Conservation (phyloP, 2,888 invertebrate genomes). For the Tholera decimalis region DNA sequence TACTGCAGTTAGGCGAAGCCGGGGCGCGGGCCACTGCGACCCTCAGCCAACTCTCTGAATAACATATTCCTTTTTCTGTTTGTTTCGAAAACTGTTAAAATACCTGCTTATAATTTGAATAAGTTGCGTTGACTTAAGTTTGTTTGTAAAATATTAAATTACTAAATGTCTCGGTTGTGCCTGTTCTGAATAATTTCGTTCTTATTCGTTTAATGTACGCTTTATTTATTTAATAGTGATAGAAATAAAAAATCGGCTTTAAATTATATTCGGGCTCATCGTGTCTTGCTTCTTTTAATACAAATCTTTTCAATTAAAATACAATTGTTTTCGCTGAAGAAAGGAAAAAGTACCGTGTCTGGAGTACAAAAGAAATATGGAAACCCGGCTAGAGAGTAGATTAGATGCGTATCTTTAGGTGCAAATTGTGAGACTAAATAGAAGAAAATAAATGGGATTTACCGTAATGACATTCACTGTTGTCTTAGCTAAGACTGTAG, state of each 20-base stretch:
- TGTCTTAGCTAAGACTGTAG: conserved; percentile 14
- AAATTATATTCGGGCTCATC: conserved; percentile 6
- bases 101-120: conserved; percentile 51
- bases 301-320: conserved; percentile 44
- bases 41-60: conserved; percentile 40
- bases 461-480: conserved; percentile 33
- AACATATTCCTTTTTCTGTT: conserved; percentile 42
- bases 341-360: conserved; percentile 28
- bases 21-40: conserved; percentile 40
- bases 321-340: conserved; percentile 36
- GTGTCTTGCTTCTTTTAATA: conserved; percentile 5
- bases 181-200: conserved; percentile 44
- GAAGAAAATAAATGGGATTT: conserved; percentile 34
- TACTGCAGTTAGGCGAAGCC: conserved; percentile 78
- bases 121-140: conserved; percentile 33
- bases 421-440: conserved; percentile 56
- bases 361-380: conserved; percentile 52
- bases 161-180: conserved; percentile 30
- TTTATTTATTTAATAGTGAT: conserved; percentile 20
- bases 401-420: conserved; percentile 55
- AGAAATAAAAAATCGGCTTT: conserved; percentile 19
- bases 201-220: conserved; percentile 12
- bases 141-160: conserved; percentile 47
- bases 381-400: conserved; percentile 40
- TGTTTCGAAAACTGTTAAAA: conserved; percentile 35